Conservation (phyloP, 2,113 vertebrate species). For the Crotophaga sulcirostris region DNA sequence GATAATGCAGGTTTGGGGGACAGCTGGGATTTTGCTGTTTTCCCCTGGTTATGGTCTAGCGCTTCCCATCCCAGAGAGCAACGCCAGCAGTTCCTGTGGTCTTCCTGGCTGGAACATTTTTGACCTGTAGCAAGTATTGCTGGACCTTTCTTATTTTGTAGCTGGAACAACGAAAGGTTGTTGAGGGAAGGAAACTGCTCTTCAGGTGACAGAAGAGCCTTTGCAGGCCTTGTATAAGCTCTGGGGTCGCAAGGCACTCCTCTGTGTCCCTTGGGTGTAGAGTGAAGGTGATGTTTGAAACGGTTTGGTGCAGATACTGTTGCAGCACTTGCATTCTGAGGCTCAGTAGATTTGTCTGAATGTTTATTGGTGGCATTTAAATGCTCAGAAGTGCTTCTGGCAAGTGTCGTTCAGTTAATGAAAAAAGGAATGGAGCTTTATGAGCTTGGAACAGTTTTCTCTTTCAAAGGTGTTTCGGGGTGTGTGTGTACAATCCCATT, state of each 20-base stretch:
- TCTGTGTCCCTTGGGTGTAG: not conserved
- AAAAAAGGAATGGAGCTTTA: not conserved
- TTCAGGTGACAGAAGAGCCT: not conserved
- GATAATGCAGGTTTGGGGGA: not conserved
- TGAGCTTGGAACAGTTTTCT: not conserved
- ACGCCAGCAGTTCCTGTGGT: not conserved
- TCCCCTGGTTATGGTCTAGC: not conserved
- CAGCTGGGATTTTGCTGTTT: not conserved
- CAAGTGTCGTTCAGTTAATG: not conserved
- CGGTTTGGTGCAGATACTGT: not conserved
- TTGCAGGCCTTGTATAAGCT: not conserved
- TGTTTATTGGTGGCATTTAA: not conserved
- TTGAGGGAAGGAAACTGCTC: not conserved
- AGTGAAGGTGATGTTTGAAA: not conserved
- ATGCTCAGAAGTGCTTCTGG: conserved; percentile 29
- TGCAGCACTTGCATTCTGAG: not conserved
- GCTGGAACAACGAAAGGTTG: not conserved
- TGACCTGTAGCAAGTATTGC: not conserved
- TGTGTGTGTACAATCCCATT: not conserved
- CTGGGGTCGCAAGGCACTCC: not conserved
- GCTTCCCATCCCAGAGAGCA: not conserved
- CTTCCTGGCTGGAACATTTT: not conserved
- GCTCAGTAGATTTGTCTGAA: not conserved
- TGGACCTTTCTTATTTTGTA: not conserved
- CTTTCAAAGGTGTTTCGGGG: not conserved